phyloP scores from a whole-genome alignment of 2,113 vertebrate genomes.

The Phalacrocorax aristotelis region DNA sequence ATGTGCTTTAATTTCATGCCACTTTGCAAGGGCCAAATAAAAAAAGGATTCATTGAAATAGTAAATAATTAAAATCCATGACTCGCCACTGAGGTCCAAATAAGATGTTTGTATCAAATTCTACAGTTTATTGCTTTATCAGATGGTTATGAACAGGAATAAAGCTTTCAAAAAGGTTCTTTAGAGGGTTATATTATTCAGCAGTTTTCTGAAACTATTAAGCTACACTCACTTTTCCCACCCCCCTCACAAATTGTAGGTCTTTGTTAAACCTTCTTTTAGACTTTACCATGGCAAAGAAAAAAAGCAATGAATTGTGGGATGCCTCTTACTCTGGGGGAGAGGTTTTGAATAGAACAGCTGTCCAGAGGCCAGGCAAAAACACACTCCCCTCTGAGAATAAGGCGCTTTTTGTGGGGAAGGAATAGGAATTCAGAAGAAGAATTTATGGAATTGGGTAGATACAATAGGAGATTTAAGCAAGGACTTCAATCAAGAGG shows the following conservation, averaged over 20 bases:
- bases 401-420: conserved; percentile 42
- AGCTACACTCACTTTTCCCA: background rate
- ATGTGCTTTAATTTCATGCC: background rate
- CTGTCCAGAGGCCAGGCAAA: conserved; percentile 53
- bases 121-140: background rate
- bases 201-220: conserved; percentile 32
- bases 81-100: background rate
- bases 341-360: conserved; percentile 57
- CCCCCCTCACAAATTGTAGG: background rate
- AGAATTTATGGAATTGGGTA: conserved; percentile 42
- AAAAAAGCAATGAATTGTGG: conserved; percentile 17
- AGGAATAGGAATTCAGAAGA: conserved; percentile 22
- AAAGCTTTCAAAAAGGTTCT: background rate
- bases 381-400: background rate
- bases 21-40: background rate
- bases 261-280: conserved; percentile 51
- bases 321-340: background rate
- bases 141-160: background rate
- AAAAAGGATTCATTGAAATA: background rate
- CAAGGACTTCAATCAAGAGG: background rate
- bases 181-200: conserved; percentile 8
- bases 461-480: conserved; percentile 17
- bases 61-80: background rate
- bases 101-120: background rate
- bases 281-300: conserved; percentile 17